These are phyloP conservation scores for Chloroceryle amazona DNA, from an alignment of 2,797 vertebrate species.

Conservation along the genomic window DNA sequence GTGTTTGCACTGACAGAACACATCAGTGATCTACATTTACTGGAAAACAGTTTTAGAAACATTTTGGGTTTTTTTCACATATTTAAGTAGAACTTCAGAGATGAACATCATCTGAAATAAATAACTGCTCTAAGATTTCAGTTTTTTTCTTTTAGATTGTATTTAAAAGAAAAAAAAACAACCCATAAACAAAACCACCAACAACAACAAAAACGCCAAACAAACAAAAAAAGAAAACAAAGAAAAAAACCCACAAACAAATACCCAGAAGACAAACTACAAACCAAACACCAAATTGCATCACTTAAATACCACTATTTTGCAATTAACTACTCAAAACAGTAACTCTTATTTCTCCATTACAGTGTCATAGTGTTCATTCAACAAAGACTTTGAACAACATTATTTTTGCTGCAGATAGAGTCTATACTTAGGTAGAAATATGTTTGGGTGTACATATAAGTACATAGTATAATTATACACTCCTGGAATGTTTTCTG, in stretches of 20 bases:
- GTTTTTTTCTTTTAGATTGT: background rate
- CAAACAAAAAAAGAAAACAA: no score
- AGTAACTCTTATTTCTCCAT: background rate
- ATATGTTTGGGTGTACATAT: background rate
- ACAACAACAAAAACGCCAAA: no score
- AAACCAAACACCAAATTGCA: background rate
- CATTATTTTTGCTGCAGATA: background rate
- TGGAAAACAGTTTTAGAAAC: background rate
- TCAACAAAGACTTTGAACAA: background rate
- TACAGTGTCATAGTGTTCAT: background rate
- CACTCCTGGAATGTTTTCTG: background rate
- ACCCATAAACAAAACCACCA: no score
- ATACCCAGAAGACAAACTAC: no score
- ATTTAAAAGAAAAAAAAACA: background rate
- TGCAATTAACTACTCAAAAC: background rate
- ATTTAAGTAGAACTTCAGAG: background rate
- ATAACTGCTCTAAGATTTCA: background rate
- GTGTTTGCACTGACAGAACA: background rate
- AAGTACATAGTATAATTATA: background rate
- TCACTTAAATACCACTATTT: background rate
- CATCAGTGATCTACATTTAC: background rate
- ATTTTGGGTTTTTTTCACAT: background rate
- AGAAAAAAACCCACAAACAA: no score
- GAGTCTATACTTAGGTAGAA: background rate
- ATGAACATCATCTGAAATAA: background rate